Evolutionary conservation across 2,888 invertebrate species (phyloP).

Genomic region (Fabriciana adippe): DNA sequence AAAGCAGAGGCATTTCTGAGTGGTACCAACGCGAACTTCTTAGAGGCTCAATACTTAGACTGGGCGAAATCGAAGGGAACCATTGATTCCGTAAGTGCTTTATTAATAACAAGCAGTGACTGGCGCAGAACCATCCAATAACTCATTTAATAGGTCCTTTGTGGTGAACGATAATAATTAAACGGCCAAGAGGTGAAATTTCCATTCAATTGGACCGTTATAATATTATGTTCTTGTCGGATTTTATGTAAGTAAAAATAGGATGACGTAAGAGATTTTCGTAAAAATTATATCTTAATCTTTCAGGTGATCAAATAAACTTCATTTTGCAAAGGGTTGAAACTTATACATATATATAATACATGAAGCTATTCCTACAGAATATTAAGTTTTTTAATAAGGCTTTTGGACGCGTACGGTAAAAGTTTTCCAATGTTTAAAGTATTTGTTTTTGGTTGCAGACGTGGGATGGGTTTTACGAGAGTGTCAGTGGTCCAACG

Average conservation of each 20-base stretch:
- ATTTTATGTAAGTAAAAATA: not conserved
- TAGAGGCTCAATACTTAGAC: conserved; percentile 72
- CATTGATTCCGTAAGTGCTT: conserved; percentile 47
- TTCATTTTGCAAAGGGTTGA: not conserved
- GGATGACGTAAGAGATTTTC: not conserved
- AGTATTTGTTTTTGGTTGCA: conserved; percentile 41
- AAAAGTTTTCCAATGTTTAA: conserved; percentile 5
- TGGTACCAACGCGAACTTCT: conserved; percentile 69
- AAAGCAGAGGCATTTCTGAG: conserved; percentile 68
- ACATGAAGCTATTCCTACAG: not conserved
- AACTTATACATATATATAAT: not conserved
- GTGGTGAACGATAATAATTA: too few species aligned
- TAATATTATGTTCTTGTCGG: too few species aligned
- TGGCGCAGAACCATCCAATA: not conserved
- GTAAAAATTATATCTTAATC: not conserved
- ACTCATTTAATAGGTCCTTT: not conserved
- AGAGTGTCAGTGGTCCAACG: conserved; percentile 59
- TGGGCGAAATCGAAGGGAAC: conserved; percentile 64
- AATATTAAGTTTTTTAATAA: not conserved
- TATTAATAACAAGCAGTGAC: conserved; percentile 8
- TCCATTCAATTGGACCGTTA: too few species aligned
- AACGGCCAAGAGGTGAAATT: too few species aligned
- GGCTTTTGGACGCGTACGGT: not conserved
- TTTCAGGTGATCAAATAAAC: not conserved
- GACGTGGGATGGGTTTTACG: conserved; percentile 74